A percentile compares a stretch with the other conserved stretches of the same genome.
Evolutionary conservation across 2,113 vertebrate species (phyloP).

Genomic region (Phoxinus phoxinus): DNA sequence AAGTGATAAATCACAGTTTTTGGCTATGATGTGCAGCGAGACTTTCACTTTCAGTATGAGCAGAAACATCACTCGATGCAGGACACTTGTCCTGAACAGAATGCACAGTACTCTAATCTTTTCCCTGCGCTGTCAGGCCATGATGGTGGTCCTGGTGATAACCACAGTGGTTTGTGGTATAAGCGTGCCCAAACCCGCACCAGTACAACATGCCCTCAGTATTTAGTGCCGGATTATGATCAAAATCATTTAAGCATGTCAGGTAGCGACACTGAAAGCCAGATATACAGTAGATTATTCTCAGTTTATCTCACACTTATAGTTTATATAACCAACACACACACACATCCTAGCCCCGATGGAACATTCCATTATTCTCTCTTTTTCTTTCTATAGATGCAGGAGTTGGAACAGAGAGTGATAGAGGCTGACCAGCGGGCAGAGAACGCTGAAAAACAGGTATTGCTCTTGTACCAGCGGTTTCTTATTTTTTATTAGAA

Average conservation of each 20-base stretch:
- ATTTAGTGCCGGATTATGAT: slow-evolving; percentile 29
- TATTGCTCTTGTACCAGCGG: slow-evolving; percentile 58
- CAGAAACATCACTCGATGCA: not conserved
- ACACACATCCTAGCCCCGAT: not conserved
- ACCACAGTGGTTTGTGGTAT: slow-evolving; percentile 35
- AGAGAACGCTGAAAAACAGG: slow-evolving; percentile 91
- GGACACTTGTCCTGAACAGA: not conserved
- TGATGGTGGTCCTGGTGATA: slow-evolving; percentile 48
- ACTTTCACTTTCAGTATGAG: not conserved
- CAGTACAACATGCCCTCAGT: slow-evolving; percentile 26
- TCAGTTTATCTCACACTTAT: slow-evolving; percentile 1
- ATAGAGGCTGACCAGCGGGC: slow-evolving; percentile 89
- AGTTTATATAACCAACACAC: slow-evolving; percentile 1
- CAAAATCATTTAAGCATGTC: slow-evolving; percentile 2
- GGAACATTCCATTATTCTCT: slow-evolving; percentile 12
- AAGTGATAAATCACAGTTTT: not conserved
- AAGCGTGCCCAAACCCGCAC: slow-evolving; percentile 25
- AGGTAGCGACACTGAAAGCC: not conserved
- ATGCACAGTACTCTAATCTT: slow-evolving; percentile 15
- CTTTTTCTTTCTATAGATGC: slow-evolving; percentile 81
- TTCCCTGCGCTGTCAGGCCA: slow-evolving; percentile 43
- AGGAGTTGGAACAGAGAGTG: slow-evolving; percentile 91
- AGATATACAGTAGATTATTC: slow-evolving; percentile 3
- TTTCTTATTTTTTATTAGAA: not conserved
- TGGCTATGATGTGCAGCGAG: not conserved